Evolutionary conservation across 2,113 vertebrate species (phyloP).

Genomic region (Corvus cornix): DNA sequence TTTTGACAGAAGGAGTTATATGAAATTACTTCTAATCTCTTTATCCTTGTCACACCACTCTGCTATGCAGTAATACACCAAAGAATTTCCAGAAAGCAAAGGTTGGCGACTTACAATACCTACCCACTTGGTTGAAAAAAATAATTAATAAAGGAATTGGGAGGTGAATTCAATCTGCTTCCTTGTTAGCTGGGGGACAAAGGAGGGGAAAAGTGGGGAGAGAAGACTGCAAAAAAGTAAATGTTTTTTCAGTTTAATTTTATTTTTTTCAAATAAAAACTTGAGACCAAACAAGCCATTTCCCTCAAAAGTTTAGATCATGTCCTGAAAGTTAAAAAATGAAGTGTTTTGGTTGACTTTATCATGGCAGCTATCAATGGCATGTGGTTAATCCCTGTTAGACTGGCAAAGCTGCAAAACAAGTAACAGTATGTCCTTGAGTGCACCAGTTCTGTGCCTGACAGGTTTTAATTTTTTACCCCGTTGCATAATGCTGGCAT

Average conservation of each 20-base stretch:
- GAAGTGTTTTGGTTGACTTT: not conserved
- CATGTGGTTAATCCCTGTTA: slow-evolving; percentile 29
- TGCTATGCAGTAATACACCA: slow-evolving; percentile 82
- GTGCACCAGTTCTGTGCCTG: slow-evolving; percentile 28
- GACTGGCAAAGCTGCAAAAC: slow-evolving; percentile 41
- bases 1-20: slow-evolving; percentile 68
- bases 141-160: not conserved
- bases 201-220: not conserved
- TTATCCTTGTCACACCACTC: slow-evolving; percentile 79
- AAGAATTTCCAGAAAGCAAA: slow-evolving; percentile 79
- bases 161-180: not conserved
- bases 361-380: not conserved
- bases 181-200: not conserved
- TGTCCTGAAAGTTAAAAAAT: not conserved
- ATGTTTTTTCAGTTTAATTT: not conserved
- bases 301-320: not conserved
- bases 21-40: slow-evolving; percentile 77
- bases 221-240: not conserved
- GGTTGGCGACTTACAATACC: slow-evolving; percentile 38
- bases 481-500: slow-evolving; percentile 38
- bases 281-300: not conserved
- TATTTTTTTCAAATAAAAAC: not conserved
- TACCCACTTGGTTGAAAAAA: slow-evolving; percentile 1
- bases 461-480: slow-evolving; percentile 45
- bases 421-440: slow-evolving; percentile 60